Evolutionary conservation across 2,888 invertebrate species (phyloP), one percentile per base, ranked within the genome.

Genomic region (Apotomis turbidana): DNA sequence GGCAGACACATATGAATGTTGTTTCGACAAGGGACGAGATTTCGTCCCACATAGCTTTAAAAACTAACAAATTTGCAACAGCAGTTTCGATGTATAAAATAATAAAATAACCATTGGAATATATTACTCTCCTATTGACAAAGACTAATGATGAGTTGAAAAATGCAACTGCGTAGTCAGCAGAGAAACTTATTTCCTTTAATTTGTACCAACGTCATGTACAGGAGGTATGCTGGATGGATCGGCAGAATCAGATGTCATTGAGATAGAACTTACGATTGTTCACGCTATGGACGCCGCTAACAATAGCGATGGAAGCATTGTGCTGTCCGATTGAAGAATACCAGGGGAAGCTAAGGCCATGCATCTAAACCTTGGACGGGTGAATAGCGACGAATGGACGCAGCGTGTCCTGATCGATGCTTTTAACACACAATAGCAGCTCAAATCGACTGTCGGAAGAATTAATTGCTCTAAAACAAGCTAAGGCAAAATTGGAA

Each of bases 261-360:
- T 91, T 91, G 90, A 90, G 91, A 92, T 91, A 90, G 80, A 76
- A 76, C 78, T 75, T 71, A 75, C 84, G 83, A 88, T 89, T 87
- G 88, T 86, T 84, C 74, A 73, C 55, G 71, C 75, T 71, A 76
- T 77, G 77, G 75, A 80, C 75, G 77, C 77, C 68, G 78, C 78
- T 81, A 87, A 90, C 90, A 90, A 90, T 90, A 83, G 87, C 75
- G 78, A 78, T 85, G 81, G 80, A 78, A 75, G 79, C 87, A 91
- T 93, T 93, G 91, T 93, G 85, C 87, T 92, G 92, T 92, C 92
- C 82, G 78, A 77, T 79, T 84, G 82, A 86, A 88, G 87, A 87
- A 87, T 88, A 84, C 84, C 83, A 78, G 83, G 87, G 88, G 92
- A 89, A 91, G 85, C 87, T 79, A 82, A 83, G 89, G 85, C 81